A percentile compares a stretch with the other conserved stretches of the same genome.
Evolutionary conservation across 2,113 vertebrate species (phyloP).

Genomic region (Corythornis cristatus): DNA sequence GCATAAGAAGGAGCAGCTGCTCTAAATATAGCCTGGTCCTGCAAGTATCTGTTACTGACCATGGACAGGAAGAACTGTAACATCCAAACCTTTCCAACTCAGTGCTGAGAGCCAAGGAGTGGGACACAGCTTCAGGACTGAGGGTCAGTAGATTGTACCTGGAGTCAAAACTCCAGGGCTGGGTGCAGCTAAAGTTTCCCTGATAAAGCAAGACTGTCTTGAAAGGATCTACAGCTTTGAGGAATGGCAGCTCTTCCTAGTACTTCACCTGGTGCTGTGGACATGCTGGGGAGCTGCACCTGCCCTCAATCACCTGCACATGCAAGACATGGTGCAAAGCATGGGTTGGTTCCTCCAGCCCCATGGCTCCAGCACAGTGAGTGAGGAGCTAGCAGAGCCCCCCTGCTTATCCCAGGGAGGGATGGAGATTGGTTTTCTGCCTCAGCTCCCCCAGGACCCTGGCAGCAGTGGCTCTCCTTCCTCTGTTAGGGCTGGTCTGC

Average conservation of each 20-base stretch:
- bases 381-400: not conserved
- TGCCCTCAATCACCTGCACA: rapidly evolving
- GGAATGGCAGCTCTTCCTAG: not conserved
- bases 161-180: not conserved
- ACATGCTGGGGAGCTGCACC: not conserved
- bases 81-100: not conserved
- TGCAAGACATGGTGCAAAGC: rapidly evolving
- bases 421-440: not conserved
- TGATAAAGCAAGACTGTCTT: not conserved
- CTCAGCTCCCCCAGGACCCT: not conserved
- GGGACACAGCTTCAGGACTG: not conserved
- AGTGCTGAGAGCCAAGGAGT: not conserved
- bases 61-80: rapidly evolving
- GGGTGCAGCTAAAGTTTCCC: not conserved
- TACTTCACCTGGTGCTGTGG: rapidly evolving
- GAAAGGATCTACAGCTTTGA: not conserved
- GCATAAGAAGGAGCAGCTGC: not conserved
- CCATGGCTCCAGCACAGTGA: not conserved
- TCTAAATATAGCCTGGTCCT: constrained; percentile 35
- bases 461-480: not conserved
- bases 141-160: not conserved
- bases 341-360: not conserved
- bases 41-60: not conserved
- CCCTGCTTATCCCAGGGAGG: not conserved
- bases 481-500: not conserved